These are phyloP conservation scores for Palaemon carinicauda DNA, from an alignment of 1,140 invertebrate genomes.

Conservation along the genomic window DNA sequence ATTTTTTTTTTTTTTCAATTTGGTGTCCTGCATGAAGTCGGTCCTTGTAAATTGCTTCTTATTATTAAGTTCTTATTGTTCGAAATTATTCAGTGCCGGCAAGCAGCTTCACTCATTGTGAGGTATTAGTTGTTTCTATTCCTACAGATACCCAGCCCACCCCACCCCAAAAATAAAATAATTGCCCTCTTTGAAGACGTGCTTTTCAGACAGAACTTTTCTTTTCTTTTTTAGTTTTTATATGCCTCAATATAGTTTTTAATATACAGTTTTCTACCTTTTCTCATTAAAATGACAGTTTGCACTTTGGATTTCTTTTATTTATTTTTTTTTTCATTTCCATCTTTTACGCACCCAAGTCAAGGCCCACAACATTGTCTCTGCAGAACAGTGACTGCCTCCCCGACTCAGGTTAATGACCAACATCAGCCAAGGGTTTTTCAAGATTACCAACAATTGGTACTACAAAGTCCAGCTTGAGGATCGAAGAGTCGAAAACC, in stretches of 20 bases:
- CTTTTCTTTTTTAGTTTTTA: background rate
- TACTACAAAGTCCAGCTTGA: too few relatives aligned
- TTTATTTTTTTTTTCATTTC: background rate
- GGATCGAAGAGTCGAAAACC: too few relatives aligned
- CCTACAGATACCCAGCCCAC: too few relatives aligned
- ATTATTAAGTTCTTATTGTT: background rate
- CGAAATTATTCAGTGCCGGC: slow-evolving; percentile 43
- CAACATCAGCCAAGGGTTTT: too few relatives aligned
- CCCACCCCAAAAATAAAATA: too few relatives aligned
- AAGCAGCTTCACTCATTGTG: slow-evolving; percentile 49
- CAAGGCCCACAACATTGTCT: background rate
- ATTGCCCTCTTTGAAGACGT: background rate
- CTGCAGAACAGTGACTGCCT: too few relatives aligned
- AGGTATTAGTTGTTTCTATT: too few relatives aligned
- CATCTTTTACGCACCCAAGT: background rate
- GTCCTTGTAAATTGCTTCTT: slow-evolving; percentile 30
- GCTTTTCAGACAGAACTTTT: background rate
- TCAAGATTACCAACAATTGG: too few relatives aligned
- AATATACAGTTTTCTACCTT: too few relatives aligned
- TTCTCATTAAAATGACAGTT: too few relatives aligned
- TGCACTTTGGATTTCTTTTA: background rate
- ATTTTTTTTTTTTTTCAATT: background rate
- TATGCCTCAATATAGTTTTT: too few relatives aligned
- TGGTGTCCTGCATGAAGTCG: slow-evolving; percentile 33
- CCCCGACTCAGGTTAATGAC: too few relatives aligned